Percentiles rank a stretch among this genome's conserved stretches.
These are phyloP conservation scores for Phyllostomus discolor DNA, from an alignment of 2,113 vertebrate species.

Conservation along the genomic window DNA sequence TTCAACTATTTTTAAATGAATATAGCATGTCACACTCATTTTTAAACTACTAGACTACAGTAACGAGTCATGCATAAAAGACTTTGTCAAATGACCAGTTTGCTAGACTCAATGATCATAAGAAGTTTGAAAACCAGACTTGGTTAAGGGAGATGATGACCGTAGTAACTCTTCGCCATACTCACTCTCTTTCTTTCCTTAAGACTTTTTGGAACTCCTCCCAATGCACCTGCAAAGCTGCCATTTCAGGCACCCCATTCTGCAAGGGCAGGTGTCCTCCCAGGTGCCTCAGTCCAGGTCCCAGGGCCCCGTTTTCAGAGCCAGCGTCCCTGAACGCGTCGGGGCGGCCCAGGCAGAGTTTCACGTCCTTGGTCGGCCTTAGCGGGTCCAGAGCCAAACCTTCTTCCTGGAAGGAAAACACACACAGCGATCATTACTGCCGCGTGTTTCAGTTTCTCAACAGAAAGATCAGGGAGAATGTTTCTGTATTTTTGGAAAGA, in stretches of 20 bases:
- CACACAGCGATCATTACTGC: background rate
- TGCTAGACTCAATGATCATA: background rate
- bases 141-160: background rate
- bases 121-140: background rate
- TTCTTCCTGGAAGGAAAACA: constrained; percentile 66
- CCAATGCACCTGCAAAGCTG: constrained; percentile 65
- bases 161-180: background rate
- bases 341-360: background rate
- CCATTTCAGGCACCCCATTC: constrained; percentile 41
- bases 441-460: background rate
- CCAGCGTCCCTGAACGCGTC: background rate
- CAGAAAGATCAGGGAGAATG: background rate
- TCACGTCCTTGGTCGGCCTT: constrained; percentile 52
- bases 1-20: background rate
- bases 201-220: constrained; percentile 74
- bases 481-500: background rate
- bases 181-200: constrained; percentile 81
- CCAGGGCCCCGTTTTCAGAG: background rate
- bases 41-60: background rate
- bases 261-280: constrained; percentile 2
- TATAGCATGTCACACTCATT: background rate
- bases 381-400: background rate
- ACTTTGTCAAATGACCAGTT: background rate
- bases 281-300: background rate
- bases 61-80: background rate